These are phyloP conservation scores for Hybognathus amarus DNA, from an alignment of 2,797 vertebrate species.

Conservation along the genomic window DNA sequence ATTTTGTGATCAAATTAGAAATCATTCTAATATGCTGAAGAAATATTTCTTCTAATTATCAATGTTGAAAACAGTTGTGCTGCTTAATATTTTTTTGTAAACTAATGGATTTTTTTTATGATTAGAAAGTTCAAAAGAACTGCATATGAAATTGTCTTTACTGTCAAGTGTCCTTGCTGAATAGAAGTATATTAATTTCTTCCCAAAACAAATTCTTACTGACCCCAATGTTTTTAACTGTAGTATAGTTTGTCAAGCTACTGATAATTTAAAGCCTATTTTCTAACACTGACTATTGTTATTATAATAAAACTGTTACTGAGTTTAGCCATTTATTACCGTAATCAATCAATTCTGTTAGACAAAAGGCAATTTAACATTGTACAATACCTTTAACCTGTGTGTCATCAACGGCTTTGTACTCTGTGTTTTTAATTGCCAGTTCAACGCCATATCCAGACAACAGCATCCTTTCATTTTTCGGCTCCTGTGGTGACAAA, in stretches of 20 bases:
- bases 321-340: not conserved
- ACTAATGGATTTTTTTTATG: not conserved
- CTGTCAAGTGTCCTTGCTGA: not conserved
- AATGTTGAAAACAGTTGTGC: not conserved
- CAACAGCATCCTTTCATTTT: conserved; percentile 84
- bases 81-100: not conserved
- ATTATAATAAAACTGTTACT: not conserved
- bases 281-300: not conserved
- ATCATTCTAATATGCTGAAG: not conserved
- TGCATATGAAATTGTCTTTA: too few relatives aligned
- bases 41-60: not conserved
- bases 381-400: conserved; percentile 85
- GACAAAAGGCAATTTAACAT: conserved; percentile 40
- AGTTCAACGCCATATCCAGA: conserved; percentile 97
- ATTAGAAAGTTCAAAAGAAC: not conserved
- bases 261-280: not conserved
- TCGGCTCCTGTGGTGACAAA: conserved; percentile 78
- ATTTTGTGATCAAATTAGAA: conserved; percentile 1
- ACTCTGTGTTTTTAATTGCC: conserved; percentile 97
- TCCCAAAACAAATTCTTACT: too few relatives aligned
- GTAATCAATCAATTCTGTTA: conserved; percentile 9
- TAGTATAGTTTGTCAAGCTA: not conserved
- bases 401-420: conserved; percentile 94
- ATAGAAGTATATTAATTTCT: not conserved
- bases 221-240: not conserved